Conservation (phyloP, 2,113 vertebrate species). For the Pithys albifrons region DNA sequence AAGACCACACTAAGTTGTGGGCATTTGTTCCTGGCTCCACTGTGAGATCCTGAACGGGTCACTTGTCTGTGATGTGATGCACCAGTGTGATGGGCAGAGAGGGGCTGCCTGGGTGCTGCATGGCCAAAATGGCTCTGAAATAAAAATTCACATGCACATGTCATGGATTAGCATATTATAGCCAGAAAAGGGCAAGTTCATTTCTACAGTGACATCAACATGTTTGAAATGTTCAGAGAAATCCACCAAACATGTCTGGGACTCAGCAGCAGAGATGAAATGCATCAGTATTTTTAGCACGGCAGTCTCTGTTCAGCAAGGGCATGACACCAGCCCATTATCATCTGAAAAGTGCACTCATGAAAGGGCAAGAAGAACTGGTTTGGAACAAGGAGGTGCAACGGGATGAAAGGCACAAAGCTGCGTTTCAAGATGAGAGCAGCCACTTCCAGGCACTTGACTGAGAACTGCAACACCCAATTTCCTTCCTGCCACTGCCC, state of each 20-base stretch:
- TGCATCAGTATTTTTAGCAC: constrained; percentile 20
- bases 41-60: fast-evolving
- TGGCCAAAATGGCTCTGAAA: background rate
- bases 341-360: constrained; percentile 40
- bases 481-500: background rate
- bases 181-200: background rate
- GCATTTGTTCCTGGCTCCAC: background rate
- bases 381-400: constrained; percentile 24
- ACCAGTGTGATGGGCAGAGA: background rate
- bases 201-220: background rate
- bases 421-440: background rate
- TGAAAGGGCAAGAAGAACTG: constrained; percentile 11
- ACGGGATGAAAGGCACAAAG: constrained; percentile 19
- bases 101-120: background rate
- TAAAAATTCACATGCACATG: background rate
- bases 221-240: background rate
- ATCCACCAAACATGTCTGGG: background rate
- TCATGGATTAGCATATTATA: background rate
- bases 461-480: background rate
- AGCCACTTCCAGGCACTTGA: background rate
- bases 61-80: background rate
- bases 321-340: constrained; percentile 29
- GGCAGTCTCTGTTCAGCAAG: background rate
- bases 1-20: background rate
- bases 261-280: background rate